These are phyloP conservation scores for Holocentrus rufus DNA, from an alignment of 2,797 vertebrate species.

Conservation along the genomic window DNA sequence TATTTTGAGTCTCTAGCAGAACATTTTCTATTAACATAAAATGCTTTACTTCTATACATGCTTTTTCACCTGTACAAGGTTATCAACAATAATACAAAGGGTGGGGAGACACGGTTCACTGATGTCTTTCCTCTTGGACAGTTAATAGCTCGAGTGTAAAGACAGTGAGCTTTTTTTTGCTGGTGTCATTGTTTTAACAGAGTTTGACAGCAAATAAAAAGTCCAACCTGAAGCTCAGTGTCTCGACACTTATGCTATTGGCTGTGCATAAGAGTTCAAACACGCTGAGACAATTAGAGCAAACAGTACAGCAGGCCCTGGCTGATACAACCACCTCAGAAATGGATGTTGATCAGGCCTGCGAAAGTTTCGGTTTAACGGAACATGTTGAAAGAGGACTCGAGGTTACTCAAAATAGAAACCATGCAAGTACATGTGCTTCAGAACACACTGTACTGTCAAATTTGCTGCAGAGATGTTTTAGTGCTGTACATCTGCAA, in stretches of 20 bases:
- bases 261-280: neutral
- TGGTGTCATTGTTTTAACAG: slow-evolving; percentile 8
- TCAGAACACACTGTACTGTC: neutral
- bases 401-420: neutral
- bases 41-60: neutral
- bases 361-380: neutral
- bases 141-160: neutral
- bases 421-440: neutral
- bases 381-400: neutral
- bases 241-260: neutral
- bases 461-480: neutral
- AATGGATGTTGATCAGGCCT: neutral
- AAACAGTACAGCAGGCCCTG: neutral
- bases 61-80: neutral
- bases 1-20: slow-evolving; percentile 1
- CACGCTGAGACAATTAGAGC: neutral
- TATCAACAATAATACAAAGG: neutral
- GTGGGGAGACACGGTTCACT: slow-evolving; percentile 3
- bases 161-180: slow-evolving; percentile 7
- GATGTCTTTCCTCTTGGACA: neutral
- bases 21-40: neutral
- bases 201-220: slow-evolving; percentile 20
- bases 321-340: no score
- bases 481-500: neutral
- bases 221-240: neutral